Conservation (phyloP, 2,113 vertebrate genomes). For the Solea senegalensis region DNA sequence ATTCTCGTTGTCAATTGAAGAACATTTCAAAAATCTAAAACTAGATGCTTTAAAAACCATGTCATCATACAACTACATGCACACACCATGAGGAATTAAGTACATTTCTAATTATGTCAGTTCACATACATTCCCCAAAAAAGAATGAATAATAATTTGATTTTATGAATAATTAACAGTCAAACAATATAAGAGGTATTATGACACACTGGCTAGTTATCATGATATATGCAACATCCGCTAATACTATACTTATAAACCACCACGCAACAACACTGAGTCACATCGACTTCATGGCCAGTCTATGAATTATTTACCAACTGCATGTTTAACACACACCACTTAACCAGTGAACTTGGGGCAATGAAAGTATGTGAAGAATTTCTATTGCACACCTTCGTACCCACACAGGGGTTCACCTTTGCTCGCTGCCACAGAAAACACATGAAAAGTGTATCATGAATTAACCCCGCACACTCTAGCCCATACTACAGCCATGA, state of each 20-base stretch:
- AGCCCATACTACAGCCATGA: not conserved
- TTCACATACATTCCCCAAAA: too few species aligned
- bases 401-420: not conserved
- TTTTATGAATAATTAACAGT: too few species aligned
- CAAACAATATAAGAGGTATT: not conserved
- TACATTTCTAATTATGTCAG: too few species aligned
- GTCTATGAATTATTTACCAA: not conserved
- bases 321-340: not conserved
- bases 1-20: not conserved
- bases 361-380: not conserved
- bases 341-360: not conserved
- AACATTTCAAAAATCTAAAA: not conserved
- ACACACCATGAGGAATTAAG: too few species aligned
- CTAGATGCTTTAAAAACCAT: not conserved
- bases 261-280: not conserved
- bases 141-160: too few species aligned
- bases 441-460: too few species aligned
- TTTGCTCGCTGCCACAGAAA: slow-evolving; percentile 11
- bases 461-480: too few species aligned
- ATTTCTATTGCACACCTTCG: not conserved
- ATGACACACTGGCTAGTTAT: not conserved
- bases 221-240: not conserved
- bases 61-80: too few species aligned
- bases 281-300: not conserved
- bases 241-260: not conserved